Evolutionary conservation across 2,113 vertebrate genomes (phyloP).

Genomic region (Eulemur rufifrons): DNA sequence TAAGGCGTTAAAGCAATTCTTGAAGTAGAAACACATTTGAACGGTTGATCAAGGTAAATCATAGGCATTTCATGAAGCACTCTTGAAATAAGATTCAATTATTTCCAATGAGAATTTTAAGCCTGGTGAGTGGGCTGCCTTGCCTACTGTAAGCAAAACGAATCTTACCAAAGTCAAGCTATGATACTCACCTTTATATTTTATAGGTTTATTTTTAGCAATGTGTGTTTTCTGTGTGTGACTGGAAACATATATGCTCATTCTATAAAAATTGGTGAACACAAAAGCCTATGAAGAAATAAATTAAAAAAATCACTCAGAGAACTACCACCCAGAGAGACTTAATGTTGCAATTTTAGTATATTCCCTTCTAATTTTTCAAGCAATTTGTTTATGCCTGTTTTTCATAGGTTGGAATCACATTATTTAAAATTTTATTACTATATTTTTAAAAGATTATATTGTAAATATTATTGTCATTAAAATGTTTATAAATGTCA

Average conservation of each 20-base stretch:
- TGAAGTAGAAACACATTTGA: slow-evolving; percentile 68
- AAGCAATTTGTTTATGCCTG: background rate
- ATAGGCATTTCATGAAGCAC: slow-evolving; percentile 52
- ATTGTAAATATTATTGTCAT: background rate
- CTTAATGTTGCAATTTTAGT: background rate
- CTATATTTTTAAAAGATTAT: background rate
- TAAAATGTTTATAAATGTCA: background rate
- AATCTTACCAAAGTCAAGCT: slow-evolving; percentile 69
- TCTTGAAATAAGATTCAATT: slow-evolving; percentile 80
- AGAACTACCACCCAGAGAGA: background rate
- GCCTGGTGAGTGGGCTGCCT: background rate
- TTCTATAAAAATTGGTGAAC: slow-evolving; percentile 19
- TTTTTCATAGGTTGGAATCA: background rate
- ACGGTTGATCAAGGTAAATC: slow-evolving; percentile 66
- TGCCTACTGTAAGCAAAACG: slow-evolving; percentile 76
- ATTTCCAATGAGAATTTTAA: slow-evolving; percentile 74
- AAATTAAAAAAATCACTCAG: background rate
- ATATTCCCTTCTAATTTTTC: background rate
- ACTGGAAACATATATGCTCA: background rate
- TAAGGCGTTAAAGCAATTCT: slow-evolving; percentile 61
- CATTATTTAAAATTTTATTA: background rate
- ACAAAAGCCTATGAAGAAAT: background rate
- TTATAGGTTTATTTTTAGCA: background rate
- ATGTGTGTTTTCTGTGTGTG: background rate
- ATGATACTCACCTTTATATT: slow-evolving; percentile 59